Conservation (phyloP, 37 sponge, comb jelly and placozoan genomes). For the Tethya wilhelma region DNA sequence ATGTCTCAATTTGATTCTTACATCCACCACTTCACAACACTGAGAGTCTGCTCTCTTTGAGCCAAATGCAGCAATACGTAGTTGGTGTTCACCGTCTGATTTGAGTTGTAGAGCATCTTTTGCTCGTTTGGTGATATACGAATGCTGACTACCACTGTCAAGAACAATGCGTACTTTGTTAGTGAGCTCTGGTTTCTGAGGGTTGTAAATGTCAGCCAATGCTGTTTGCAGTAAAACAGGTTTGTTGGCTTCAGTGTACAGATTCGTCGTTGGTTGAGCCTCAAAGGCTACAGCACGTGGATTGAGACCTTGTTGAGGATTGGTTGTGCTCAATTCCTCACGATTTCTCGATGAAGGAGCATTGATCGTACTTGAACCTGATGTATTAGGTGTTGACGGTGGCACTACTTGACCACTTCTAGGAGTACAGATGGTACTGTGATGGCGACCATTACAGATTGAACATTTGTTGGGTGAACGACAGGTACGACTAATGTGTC, state of each 20-base stretch:
- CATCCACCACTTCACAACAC: conserved; percentile 19
- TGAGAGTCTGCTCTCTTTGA: not conserved
- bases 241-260: not conserved
- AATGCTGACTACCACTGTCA: conserved; percentile 37
- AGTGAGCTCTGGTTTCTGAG: not conserved
- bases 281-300: conserved; percentile 15
- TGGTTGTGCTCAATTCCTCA: not conserved
- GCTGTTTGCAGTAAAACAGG: conserved; percentile 19
- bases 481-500: conserved; percentile 43
- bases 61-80: conserved; percentile 37
- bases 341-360: not conserved
- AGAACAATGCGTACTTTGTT: not conserved
- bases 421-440: conserved; percentile 29
- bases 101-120: conserved; percentile 1
- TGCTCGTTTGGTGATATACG: conserved; percentile 25
- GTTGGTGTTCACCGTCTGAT: not conserved
- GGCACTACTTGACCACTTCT: not conserved
- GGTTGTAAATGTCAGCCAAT: conserved; percentile 4
- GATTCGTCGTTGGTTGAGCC: not conserved
- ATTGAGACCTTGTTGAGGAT: not conserved
- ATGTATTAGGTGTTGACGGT: not conserved
- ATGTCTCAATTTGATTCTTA: not conserved
- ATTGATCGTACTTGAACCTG: not conserved
- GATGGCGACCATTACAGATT: conserved; percentile 37
- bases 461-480: conserved; percentile 15